Base-by-base conservation (phyloP, 1,140 invertebrate genomes). In the Brachionus koreanus region DNA sequence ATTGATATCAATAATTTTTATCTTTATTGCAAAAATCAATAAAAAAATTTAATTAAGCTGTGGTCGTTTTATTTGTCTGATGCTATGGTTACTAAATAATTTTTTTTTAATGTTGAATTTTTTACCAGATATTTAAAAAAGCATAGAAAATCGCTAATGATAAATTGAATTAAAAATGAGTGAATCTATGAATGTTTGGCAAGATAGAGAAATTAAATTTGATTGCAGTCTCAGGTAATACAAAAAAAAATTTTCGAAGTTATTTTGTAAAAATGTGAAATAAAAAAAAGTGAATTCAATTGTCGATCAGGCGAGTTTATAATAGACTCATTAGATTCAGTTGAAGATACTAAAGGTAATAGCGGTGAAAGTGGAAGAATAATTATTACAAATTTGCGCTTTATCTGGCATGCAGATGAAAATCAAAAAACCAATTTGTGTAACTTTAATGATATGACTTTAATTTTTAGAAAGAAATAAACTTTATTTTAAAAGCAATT, bases 341-440 rank as follows among this genome's bases (percentile, higher is more conserved):
- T 98, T 65, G 97, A 99, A 90, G 97, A 99, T 86, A 96, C 94
- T 0, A 98, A 98, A 90, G 97, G 96, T 2, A 98, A 98, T 89
- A 93, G 92, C 84, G 96, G 96, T 1, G 95, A 96, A 86, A 92
- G 92, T 85, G 96, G 95, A 23, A 90, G 92, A 82, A 87, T 97
- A 69, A 91, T 96, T 39, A 90, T 97, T 4, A 96, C 95, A 0
- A 98, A 95, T 89, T 88, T 98, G 1, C 90, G 96, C 84, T 88
- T 97, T 5, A 92, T 98, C 42, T 98, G 96, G 96, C 93, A 96
- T 88, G 97, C 94, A 0, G 86, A 94, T 46, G 89, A 91, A 5
- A 93, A 94, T 84, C 93, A 94, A 9, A 91, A 95, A 86, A 94
- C 98, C 37, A 98, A 97, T 90, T 89, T 98, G 83, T 96, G 95